These are phyloP conservation scores for Wasmannia auropunctata DNA, from an alignment of 1,140 invertebrate species.

Conservation along the genomic window DNA sequence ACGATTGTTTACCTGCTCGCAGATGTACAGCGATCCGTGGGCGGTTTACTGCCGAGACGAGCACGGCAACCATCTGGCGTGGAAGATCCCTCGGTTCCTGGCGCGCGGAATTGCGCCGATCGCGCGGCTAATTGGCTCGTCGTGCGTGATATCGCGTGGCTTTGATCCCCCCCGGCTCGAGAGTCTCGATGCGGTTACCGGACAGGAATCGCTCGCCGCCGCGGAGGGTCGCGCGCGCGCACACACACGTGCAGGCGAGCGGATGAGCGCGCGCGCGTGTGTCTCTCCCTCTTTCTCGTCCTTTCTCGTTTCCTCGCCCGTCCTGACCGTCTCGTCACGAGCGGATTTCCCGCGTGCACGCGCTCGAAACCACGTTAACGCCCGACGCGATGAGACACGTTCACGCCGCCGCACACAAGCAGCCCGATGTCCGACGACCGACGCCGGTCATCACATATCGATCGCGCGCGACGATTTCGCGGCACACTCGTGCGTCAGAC, in stretches of 20 bases:
- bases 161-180: not conserved
- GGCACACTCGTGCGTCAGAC: constrained; percentile 30
- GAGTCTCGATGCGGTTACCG: constrained; percentile 66
- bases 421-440: not conserved
- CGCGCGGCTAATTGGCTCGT: constrained; percentile 62
- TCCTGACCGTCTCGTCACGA: no score
- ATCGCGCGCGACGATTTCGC: constrained; percentile 60
- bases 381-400: not conserved
- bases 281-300: not conserved
- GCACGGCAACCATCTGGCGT: constrained; percentile 5
- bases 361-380: not conserved
- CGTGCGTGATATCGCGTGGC: constrained; percentile 34
- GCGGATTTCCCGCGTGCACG: constrained; percentile 21
- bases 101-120: constrained; percentile 26
- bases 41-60: not conserved
- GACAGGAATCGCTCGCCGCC: constrained; percentile 47
- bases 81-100: not conserved
- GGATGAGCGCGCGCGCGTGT: not conserved
- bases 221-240: not conserved
- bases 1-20: constrained; percentile 68
- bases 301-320: not conserved
- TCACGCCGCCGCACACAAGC: constrained; percentile 15
- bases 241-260: not conserved
- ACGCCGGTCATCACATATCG: constrained; percentile 43
- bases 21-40: constrained; percentile 18